These are phyloP conservation scores for Uloborus diversus DNA, from an alignment of 1,140 invertebrate genomes.

Conservation along the genomic window DNA sequence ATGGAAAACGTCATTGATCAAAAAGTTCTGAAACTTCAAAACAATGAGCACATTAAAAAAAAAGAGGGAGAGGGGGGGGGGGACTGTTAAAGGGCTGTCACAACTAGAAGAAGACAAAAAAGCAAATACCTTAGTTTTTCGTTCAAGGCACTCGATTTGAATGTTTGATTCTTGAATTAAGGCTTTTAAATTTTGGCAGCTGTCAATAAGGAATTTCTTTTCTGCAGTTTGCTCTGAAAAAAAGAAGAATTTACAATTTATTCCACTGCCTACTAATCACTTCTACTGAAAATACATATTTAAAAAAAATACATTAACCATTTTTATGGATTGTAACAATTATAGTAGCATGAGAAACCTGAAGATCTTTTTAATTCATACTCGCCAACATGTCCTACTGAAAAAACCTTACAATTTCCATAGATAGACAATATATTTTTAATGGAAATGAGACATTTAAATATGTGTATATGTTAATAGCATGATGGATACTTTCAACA, in stretches of 20 bases:
- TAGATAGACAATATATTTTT: no score
- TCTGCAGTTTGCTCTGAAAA: slow-evolving; percentile 63
- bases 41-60: not conserved
- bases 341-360: not conserved
- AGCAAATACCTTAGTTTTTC: slow-evolving; percentile 61
- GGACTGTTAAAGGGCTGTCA: no score
- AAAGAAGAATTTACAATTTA: not conserved
- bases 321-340: not conserved
- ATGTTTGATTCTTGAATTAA: slow-evolving; percentile 61
- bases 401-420: not conserved
- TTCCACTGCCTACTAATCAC: no score
- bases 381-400: not conserved
- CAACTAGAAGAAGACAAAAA: not conserved
- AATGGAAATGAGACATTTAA: no score
- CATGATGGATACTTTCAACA: no score
- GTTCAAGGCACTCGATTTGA: slow-evolving; percentile 60
- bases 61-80: no score
- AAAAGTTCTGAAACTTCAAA: not conserved
- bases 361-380: not conserved
- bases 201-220: slow-evolving; percentile 60
- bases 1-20: not conserved
- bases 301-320: not conserved
- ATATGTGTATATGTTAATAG: no score
- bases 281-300: not conserved
- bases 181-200: slow-evolving; percentile 60